Conservation (phyloP, 2,888 invertebrate species). For the Reticulitermes lucifugus region DNA sequence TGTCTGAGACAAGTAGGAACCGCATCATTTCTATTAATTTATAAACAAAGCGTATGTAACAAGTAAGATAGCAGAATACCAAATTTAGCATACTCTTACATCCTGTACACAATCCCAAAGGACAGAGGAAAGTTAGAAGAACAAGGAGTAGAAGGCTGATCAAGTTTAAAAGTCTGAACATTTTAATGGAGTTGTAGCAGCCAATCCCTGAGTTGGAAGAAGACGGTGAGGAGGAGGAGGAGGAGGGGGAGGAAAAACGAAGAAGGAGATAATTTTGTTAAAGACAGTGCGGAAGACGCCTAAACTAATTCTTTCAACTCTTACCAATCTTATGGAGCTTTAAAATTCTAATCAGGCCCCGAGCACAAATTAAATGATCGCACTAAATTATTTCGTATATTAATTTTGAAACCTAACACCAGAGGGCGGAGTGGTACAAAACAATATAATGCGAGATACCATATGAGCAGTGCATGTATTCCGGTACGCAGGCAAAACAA, state of each 20-base stretch:
- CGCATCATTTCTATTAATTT: neutral
- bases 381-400: slow-evolving; percentile 12
- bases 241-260: too few relatives aligned
- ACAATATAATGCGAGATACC: neutral
- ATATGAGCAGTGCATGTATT: neutral
- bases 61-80: too few relatives aligned
- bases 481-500: neutral
- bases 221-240: too few relatives aligned
- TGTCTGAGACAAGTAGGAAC: neutral
- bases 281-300: slow-evolving; percentile 15
- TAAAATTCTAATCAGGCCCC: slow-evolving; percentile 35
- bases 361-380: slow-evolving; percentile 19
- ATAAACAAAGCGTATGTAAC: too few relatives aligned
- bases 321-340: neutral
- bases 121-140: too few relatives aligned
- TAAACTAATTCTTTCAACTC: slow-evolving; percentile 15
- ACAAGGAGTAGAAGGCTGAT: too few relatives aligned
- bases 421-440: slow-evolving; percentile 10
- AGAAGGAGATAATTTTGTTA: neutral
- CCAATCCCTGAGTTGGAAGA: too few relatives aligned
- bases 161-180: too few relatives aligned
- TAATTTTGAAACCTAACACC: neutral
- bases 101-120: too few relatives aligned
- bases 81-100: too few relatives aligned
- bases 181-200: too few relatives aligned